A percentile compares a stretch with the other conserved stretches of the same genome.
phyloP scores from a whole-genome alignment of 2,113 vertebrate genomes.

The Manacus vitellinus region DNA sequence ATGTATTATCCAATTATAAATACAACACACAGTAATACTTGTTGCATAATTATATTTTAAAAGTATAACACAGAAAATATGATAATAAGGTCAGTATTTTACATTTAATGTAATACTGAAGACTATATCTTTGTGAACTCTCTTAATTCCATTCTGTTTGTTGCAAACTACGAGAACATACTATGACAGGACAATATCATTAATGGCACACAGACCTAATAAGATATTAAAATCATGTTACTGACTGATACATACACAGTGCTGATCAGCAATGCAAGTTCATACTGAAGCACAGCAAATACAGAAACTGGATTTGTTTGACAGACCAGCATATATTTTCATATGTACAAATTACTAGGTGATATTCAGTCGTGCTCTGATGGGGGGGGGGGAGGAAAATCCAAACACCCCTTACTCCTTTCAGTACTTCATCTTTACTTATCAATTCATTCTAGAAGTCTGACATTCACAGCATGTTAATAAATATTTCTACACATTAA shows the following conservation, averaged over 20 bases:
- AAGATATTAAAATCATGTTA: not conserved
- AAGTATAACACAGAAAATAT: not conserved
- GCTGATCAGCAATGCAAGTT: not conserved
- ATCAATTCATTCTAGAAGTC: not conserved
- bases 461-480: not conserved
- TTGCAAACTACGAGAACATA: not conserved
- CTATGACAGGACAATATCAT: not conserved
- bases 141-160: not conserved
- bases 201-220: not conserved
- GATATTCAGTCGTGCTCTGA: not conserved
- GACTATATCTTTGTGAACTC: not conserved
- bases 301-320: not conserved
- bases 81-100: not conserved
- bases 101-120: not conserved
- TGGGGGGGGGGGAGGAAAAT: not conserved
- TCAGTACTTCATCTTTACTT: not conserved
- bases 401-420: not conserved
- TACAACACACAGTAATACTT: not conserved
- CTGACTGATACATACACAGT: not conserved
- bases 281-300: not conserved
- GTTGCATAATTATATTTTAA: not conserved
- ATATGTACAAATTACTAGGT: not conserved
- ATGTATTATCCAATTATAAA: not conserved
- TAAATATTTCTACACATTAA: not conserved
- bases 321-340: not conserved